Evolutionary conservation across 2,113 vertebrate species (phyloP).

Genomic region (Elaphurus davidianus): DNA sequence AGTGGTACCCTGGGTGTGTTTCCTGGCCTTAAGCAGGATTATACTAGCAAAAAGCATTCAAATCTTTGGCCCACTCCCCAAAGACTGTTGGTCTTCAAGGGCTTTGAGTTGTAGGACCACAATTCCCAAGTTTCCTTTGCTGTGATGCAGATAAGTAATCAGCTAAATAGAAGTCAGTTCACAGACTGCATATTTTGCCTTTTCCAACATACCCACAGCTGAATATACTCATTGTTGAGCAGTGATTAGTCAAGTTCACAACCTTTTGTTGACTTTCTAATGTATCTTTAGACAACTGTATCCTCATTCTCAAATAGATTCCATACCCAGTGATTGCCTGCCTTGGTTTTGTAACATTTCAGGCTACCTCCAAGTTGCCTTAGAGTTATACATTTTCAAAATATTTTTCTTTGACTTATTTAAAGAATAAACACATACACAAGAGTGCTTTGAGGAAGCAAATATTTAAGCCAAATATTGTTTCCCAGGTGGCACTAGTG

Average conservation of each 20-base stretch:
- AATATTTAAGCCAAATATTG: not conserved
- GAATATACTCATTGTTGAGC: not conserved
- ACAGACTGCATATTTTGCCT: not conserved
- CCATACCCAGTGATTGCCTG: not conserved
- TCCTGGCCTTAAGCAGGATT: not conserved
- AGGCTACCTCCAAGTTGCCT: not conserved
- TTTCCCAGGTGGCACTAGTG: not conserved
- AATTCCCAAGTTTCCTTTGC: not conserved
- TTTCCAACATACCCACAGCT: not conserved
- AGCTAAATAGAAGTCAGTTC: not conserved
- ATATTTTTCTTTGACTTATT: not conserved
- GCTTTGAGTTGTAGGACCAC: not conserved
- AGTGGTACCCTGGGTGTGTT: not conserved
- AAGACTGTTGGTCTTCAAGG: not conserved
- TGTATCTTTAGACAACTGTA: not conserved
- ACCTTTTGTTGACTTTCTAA: not conserved
- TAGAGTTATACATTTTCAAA: not conserved
- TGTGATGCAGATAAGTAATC: not conserved
- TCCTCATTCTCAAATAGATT: not conserved
- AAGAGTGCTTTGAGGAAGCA: not conserved
- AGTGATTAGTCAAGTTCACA: not conserved
- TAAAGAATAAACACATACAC: not conserved
- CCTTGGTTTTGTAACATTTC: not conserved
- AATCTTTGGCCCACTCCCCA: not conserved
- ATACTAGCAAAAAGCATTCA: not conserved